These are phyloP conservation scores for Cranoglanis bouderius DNA, from an alignment of 2,113 vertebrate genomes.

Conservation along the genomic window DNA sequence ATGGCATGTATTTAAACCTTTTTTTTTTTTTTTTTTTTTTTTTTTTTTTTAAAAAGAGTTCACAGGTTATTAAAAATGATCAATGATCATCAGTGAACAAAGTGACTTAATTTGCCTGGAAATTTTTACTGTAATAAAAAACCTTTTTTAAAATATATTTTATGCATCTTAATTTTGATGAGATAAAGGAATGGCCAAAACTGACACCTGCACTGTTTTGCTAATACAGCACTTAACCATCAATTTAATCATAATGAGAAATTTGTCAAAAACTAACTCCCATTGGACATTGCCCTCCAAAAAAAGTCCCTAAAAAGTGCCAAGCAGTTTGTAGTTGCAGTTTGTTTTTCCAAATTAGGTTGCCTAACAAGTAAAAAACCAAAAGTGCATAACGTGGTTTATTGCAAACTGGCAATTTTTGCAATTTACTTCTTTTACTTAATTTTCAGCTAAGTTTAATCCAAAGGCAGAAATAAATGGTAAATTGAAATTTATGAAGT, in stretches of 20 bases:
- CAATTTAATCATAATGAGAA: neutral
- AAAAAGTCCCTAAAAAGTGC: neutral
- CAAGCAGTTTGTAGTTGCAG: neutral
- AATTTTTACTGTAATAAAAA: neutral
- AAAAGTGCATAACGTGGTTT: neutral
- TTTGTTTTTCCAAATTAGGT: neutral
- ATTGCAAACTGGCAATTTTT: neutral
- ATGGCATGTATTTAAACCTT: neutral
- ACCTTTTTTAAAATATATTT: neutral
- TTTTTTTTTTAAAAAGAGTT: too few relatives aligned
- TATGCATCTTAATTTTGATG: neutral
- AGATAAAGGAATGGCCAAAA: neutral
- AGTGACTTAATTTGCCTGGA: neutral
- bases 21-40: too few relatives aligned
- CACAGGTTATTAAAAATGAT: too few relatives aligned
- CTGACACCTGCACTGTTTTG: neutral
- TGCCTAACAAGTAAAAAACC: neutral
- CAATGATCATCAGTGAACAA: neutral
- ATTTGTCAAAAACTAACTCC: neutral
- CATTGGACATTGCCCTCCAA: too few relatives aligned
- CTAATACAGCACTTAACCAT: neutral
- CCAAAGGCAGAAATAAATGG: neutral
- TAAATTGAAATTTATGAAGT: neutral
- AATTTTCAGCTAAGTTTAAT: neutral
- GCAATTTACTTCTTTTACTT: neutral